These are phyloP conservation scores for Noctua janthe DNA, from an alignment of 2,888 invertebrate species.

Conservation along the genomic window DNA sequence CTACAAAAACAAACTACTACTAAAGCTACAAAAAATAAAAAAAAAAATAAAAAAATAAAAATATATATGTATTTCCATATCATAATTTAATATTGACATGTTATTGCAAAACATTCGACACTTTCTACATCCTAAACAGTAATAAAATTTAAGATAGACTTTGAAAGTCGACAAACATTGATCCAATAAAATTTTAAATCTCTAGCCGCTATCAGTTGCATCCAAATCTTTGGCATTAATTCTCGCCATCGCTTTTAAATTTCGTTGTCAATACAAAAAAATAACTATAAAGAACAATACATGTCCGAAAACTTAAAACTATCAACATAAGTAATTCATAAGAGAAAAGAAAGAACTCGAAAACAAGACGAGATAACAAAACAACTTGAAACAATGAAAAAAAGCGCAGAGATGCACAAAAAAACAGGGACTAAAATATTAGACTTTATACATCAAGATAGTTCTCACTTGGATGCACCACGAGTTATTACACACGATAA, in stretches of 20 bases:
- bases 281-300: constrained; percentile 15
- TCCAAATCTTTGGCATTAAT: constrained; percentile 77
- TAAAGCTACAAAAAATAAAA: too few relatives aligned
- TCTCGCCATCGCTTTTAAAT: constrained; percentile 39
- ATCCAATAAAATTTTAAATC: constrained; percentile 14
- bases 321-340: constrained; percentile 46
- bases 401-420: constrained; percentile 26
- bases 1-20: neutral
- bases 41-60: neutral
- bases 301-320: constrained; percentile 42
- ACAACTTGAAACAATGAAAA: constrained; percentile 18
- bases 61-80: neutral
- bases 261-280: constrained; percentile 24
- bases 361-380: constrained; percentile 47
- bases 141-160: constrained; percentile 1
- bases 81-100: neutral
- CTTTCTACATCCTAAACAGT: neutral
- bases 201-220: constrained; percentile 60
- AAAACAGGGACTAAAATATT: constrained; percentile 40
- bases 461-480: constrained; percentile 16
- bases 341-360: constrained; percentile 52
- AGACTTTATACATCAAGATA: constrained; percentile 7
- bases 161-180: neutral
- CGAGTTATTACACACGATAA: constrained; percentile 25
- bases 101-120: constrained; percentile 2